Evolutionary conservation across 1,140 invertebrate species (phyloP).

Genomic region (Apolygus lucorum): DNA sequence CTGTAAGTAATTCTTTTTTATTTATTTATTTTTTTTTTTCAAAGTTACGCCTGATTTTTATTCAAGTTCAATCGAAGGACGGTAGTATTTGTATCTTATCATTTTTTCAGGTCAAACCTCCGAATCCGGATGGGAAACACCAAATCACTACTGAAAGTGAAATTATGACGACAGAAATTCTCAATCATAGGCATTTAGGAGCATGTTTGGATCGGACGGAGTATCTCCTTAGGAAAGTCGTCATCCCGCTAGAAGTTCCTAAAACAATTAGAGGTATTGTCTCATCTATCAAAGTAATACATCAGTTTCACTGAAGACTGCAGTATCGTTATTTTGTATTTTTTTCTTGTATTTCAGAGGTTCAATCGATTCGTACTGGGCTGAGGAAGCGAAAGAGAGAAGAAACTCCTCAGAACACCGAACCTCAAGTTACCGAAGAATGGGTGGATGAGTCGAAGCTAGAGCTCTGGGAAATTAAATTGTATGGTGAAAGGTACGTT

Average conservation of each 20-base stretch:
- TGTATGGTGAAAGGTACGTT: slow-evolving; percentile 74
- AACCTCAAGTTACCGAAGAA: slow-evolving; percentile 83
- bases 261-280: slow-evolving; percentile 67
- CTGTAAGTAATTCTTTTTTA: slow-evolving; percentile 1
- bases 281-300: too few relatives aligned
- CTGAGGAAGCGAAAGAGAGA: slow-evolving; percentile 82
- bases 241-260: slow-evolving; percentile 88
- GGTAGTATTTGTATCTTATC: background rate
- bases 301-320: too few relatives aligned
- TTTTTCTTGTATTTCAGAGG: slow-evolving; percentile 49
- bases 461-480: slow-evolving; percentile 94
- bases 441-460: slow-evolving; percentile 95
- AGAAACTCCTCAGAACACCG: slow-evolving; percentile 79
- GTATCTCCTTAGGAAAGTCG: slow-evolving; percentile 80
- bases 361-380: slow-evolving; percentile 86
- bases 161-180: slow-evolving; percentile 84
- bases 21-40: slow-evolving; percentile 2
- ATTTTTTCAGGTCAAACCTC: slow-evolving; percentile 53
- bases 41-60: too few relatives aligned
- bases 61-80: background rate
- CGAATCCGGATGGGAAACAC: slow-evolving; percentile 82
- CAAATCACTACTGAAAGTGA: slow-evolving; percentile 94
- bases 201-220: slow-evolving; percentile 82
- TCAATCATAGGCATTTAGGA: slow-evolving; percentile 82
- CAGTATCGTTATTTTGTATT: background rate